Percentiles rank a stretch among this genome's conserved stretches.
Evolutionary conservation across 1,140 invertebrate genomes (phyloP).

Genomic region (Dinoponera quadriceps): DNA sequence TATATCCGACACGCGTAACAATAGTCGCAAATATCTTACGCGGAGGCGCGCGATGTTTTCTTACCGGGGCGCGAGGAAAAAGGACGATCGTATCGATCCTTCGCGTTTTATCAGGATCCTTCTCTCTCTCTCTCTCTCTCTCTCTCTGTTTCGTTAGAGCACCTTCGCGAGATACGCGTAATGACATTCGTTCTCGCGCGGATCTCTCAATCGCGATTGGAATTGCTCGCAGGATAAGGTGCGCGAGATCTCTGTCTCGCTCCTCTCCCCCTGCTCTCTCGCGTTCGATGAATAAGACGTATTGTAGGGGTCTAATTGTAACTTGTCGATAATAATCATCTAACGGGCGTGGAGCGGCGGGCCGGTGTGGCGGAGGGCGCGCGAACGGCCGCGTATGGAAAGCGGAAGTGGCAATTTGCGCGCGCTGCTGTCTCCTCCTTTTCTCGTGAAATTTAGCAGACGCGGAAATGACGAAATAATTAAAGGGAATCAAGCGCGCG

Average conservation of each 20-base stretch:
- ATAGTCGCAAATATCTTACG: conserved; percentile 23
- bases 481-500: not conserved
- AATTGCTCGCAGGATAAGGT: conserved; percentile 3
- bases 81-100: not conserved
- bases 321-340: conserved; percentile 40
- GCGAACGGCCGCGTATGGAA: conserved; percentile 12
- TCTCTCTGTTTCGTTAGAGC: conserved; percentile 2
- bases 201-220: conserved; percentile 26
- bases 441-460: not conserved
- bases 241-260: not conserved
- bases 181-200: conserved; percentile 13
- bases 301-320: conserved; percentile 16
- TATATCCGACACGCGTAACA: not conserved
- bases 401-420: conserved; percentile 9
- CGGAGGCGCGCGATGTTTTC: not conserved
- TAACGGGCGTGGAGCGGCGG: not conserved
- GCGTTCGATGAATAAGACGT: conserved; percentile 13
- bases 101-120: not conserved
- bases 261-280: not conserved
- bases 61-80: not conserved
- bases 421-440: not conserved
- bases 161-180: not conserved
- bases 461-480: conserved; percentile 28
- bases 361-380: not conserved
- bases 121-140: too few relatives aligned